These are phyloP conservation scores for Psilopsiagon aymara DNA, from an alignment of 2,113 vertebrate species.

Conservation along the genomic window DNA sequence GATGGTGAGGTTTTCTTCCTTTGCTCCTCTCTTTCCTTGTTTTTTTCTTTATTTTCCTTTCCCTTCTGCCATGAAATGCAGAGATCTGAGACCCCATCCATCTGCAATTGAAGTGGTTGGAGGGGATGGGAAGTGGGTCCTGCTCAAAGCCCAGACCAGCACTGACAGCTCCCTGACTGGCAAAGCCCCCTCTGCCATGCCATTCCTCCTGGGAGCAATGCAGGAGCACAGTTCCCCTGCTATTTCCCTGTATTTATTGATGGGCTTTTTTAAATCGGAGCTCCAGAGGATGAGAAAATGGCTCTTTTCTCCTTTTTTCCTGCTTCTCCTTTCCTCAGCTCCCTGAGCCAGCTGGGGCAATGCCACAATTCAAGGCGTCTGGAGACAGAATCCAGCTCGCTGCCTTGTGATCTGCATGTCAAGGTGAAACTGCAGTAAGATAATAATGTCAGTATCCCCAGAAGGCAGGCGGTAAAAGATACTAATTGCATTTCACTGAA, in stretches of 20 bases:
- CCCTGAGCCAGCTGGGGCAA: constrained; percentile 35
- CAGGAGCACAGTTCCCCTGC: fast-evolving
- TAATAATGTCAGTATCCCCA: constrained; percentile 71
- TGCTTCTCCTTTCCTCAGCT: not conserved
- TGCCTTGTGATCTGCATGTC: constrained; percentile 72
- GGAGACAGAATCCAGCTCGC: constrained; percentile 48
- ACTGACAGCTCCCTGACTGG: not conserved
- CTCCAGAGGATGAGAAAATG: not conserved
- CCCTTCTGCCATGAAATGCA: not conserved
- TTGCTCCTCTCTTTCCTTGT: not conserved
- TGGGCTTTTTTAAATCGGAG: not conserved
- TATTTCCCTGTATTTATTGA: not conserved
- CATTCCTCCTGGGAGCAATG: not conserved
- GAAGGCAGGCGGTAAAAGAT: constrained; percentile 73
- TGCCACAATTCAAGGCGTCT: constrained; percentile 60
- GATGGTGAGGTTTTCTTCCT: not conserved
- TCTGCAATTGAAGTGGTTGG: not conserved
- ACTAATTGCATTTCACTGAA: constrained; percentile 74
- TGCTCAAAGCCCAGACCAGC: not conserved
- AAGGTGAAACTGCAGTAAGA: constrained; percentile 72
- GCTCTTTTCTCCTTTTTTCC: not conserved
- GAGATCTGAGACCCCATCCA: not conserved
- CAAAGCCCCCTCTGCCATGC: not conserved
- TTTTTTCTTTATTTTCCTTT: no score
- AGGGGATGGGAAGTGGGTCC: not conserved